phyloP scores from a whole-genome alignment of 1,140 invertebrate genomes.

The Drosophila athabasca region DNA sequence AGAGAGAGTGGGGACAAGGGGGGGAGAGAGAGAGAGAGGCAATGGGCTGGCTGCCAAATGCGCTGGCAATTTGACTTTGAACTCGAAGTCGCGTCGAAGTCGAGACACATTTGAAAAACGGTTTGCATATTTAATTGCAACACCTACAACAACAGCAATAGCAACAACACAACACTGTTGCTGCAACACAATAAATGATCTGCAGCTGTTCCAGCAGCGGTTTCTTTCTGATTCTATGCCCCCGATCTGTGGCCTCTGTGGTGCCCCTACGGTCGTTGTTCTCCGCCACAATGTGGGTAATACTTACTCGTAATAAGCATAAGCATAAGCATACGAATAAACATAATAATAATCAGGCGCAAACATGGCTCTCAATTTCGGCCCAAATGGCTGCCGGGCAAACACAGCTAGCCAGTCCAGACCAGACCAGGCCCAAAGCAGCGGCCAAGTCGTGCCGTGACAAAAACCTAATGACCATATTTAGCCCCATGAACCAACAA shows the following conservation, averaged over 20 bases:
- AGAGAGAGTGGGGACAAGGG: too few species aligned
- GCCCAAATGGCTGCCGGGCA: constrained; percentile 70
- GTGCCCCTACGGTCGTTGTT: too few species aligned
- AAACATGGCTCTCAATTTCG: constrained; percentile 67
- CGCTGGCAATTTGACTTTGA: constrained; percentile 77
- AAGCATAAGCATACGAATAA: constrained; percentile 25
- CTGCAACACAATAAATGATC: constrained; percentile 57
- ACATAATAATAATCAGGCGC: constrained; percentile 75
- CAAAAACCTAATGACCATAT: constrained; percentile 70
- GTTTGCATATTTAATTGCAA: constrained; percentile 81
- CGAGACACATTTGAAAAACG: constrained; percentile 79
- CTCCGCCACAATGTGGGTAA: neutral
- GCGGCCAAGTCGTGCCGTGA: constrained; percentile 64
- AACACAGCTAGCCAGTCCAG: constrained; percentile 62
- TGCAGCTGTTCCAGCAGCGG: constrained; percentile 64
- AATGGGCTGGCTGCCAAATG: constrained; percentile 20
- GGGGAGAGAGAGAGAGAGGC: too few species aligned
- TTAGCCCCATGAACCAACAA: constrained; percentile 50
- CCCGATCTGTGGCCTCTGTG: too few species aligned
- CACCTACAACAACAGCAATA: constrained; percentile 66
- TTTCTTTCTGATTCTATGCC: neutral
- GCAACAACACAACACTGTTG: constrained; percentile 1
- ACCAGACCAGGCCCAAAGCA: neutral
- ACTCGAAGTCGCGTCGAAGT: constrained; percentile 62
- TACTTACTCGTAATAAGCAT: constrained; percentile 59